Evolutionary conservation across 2,888 invertebrate genomes (phyloP).

Genomic region (Campoplex capitator): DNA sequence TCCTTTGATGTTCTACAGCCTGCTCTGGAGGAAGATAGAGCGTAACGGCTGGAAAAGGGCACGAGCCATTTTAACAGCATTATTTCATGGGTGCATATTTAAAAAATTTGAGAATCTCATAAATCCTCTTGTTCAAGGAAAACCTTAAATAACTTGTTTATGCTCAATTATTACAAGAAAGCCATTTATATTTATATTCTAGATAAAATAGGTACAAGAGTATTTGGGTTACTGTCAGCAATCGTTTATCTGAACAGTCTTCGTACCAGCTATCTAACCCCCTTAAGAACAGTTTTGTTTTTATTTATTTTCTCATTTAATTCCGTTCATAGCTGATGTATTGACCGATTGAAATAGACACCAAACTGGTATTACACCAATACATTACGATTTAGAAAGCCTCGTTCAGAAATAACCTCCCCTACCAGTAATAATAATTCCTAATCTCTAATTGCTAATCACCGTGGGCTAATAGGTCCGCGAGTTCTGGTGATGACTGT

Average conservation of each 20-base stretch:
- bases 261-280: background rate
- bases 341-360: background rate
- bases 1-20: slow-evolving; percentile 80
- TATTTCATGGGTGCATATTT: background rate
- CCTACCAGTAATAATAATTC: slow-evolving; percentile 75
- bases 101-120: background rate
- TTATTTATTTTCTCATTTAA: background rate
- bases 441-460: slow-evolving; percentile 79
- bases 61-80: slow-evolving; percentile 1
- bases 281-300: background rate
- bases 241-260: background rate
- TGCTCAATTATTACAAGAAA: background rate
- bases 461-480: slow-evolving; percentile 75
- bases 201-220: background rate
- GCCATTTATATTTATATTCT: background rate
- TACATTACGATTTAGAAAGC: slow-evolving; percentile 20
- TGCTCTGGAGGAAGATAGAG: slow-evolving; percentile 48
- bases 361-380: slow-evolving; percentile 1
- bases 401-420: slow-evolving; percentile 27
- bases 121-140: background rate
- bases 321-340: too few relatives aligned
- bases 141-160: background rate
- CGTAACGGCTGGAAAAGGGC: background rate
- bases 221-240: background rate
- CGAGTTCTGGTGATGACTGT: slow-evolving; percentile 50